phyloP scores from a whole-genome alignment of 2,113 vertebrate species.

The Pimephales promelas region DNA sequence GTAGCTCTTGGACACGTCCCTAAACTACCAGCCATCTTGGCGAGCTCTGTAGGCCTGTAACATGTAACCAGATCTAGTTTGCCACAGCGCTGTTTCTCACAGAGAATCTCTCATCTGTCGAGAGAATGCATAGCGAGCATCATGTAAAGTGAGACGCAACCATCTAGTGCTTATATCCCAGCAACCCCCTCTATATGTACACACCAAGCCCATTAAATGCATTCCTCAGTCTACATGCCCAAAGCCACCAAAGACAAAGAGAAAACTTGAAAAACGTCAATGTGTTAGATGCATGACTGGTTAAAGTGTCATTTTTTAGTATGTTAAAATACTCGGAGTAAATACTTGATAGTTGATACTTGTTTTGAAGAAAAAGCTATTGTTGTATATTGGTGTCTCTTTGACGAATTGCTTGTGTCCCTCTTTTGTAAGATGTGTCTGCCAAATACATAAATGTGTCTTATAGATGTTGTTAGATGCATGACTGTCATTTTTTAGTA shows the following conservation, averaged over 20 bases:
- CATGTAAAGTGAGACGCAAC: conserved; percentile 50
- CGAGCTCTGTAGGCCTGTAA: conserved; percentile 22
- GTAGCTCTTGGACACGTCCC: conserved; percentile 8
- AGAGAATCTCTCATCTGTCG: conserved; percentile 43
- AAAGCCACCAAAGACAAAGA: not conserved
- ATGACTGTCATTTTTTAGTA: not conserved
- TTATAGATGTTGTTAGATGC: too few species aligned
- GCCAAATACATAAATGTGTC: not conserved
- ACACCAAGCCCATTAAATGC: conserved; percentile 35
- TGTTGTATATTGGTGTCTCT: too few species aligned
- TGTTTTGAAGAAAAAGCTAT: not conserved
- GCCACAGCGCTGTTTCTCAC: conserved; percentile 3
- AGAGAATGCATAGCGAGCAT: conserved; percentile 30
- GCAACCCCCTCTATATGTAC: conserved; percentile 13
- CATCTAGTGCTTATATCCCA: conserved; percentile 51
- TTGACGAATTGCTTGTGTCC: too few species aligned
- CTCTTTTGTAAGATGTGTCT: not conserved
- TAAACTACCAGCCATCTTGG: conserved; percentile 32
- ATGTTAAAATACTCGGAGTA: not conserved
- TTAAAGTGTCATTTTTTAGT: not conserved
- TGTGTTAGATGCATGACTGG: not conserved
- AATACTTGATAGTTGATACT: not conserved
- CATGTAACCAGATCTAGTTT: conserved; percentile 46
- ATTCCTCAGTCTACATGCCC: conserved; percentile 20
- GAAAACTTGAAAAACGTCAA: conserved; percentile 3